These are phyloP conservation scores for Hypanus sabinus DNA, from an alignment of 2,113 vertebrate genomes.

Conservation along the genomic window DNA sequence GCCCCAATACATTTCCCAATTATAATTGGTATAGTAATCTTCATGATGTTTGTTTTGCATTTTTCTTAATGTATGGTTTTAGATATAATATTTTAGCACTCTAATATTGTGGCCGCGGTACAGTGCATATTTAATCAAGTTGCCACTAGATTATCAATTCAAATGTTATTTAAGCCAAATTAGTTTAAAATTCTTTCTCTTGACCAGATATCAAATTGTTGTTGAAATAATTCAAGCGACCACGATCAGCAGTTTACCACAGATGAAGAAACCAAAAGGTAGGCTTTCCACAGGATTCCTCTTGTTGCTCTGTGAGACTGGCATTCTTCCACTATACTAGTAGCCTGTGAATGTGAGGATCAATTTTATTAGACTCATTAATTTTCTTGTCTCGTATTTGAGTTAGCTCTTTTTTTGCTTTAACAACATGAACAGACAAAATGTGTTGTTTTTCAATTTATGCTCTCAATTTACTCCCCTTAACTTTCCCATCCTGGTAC, in stretches of 20 bases:
- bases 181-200: constrained; percentile 40
- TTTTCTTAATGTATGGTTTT: background rate
- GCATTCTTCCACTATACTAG: background rate
- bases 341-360: background rate
- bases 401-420: background rate
- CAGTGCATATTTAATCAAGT: background rate
- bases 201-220: constrained; percentile 91
- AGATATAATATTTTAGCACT: background rate
- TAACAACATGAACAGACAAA: background rate
- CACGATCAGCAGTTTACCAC: constrained; percentile 91
- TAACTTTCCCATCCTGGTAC: background rate
- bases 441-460: background rate
- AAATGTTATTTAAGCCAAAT: background rate
- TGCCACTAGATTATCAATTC: background rate
- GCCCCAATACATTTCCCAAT: background rate
- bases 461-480: background rate
- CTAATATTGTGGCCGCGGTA: background rate
- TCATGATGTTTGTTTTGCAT: background rate
- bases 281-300: constrained; percentile 44
- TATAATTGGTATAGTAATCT: background rate
- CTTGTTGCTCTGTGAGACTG: no score
- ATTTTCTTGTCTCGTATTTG: background rate
- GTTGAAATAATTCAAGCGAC: constrained; percentile 97
- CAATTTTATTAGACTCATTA: background rate
- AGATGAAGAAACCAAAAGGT: constrained; percentile 96